Evolutionary conservation across 1,140 invertebrate species (phyloP), one percentile per base, ranked within the genome.

Genomic region (Pentalonia nigronervosa): DNA sequence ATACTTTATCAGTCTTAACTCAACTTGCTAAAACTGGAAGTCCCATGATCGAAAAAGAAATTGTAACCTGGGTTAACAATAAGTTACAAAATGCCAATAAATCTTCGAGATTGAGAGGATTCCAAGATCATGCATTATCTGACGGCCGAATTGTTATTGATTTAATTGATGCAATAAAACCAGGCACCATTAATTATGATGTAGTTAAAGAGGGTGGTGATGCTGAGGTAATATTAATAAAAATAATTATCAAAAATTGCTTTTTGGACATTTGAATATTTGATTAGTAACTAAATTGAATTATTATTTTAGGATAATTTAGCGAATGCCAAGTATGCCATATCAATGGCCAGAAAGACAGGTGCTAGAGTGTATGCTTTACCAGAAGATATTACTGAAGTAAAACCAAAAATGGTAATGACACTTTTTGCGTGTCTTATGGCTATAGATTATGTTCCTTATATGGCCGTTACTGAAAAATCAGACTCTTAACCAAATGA

Each of bases 351-450:
- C 2, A 96, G 99, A 90, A 99, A 99, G 95, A 98, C 98, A 94
- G 99, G 99, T 83, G 99, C 99, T 88, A 96, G 98, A 88, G 98
- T 99, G 30, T 99, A 99, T 95, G 99, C 99, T 47, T 96, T 99
- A 93, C 99, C 99, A n/a, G 99, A 99, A 96, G 99, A 99, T 95
- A 99, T 99, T 94, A 98, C 98, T 7, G 99, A 99, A 96, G 97
- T 99, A 3, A 99, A 99, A 95, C 98, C 97, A 50, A 99, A 99
- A 96, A 99, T 99, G 99, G 98, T 99, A 45, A 99, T 99, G 98
- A 99, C 99, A 14, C 98, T 99, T 87, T 99, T 99, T 96, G 99
- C 99, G 47, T 99, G 99, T 95, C 96, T 99, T 94, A 99, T 99
- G 99, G 98, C 98, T 36, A 96, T 98, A 95, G 99, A 99, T 95